Evolutionary conservation across 2,797 vertebrate genomes (phyloP).

Genomic region (Squalus acanthias): DNA sequence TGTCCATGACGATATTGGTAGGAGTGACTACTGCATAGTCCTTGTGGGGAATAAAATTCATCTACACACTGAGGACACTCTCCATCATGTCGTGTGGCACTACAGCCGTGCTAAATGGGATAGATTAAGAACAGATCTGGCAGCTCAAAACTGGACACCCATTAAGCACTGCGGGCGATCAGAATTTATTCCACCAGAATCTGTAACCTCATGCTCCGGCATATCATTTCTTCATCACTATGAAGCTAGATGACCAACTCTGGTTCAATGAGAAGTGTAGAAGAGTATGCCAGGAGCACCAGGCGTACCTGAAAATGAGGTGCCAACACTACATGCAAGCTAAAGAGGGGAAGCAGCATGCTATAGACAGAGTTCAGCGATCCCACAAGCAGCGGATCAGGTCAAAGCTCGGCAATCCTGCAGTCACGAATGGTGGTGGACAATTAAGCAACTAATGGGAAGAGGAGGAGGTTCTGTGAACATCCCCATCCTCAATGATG

Average conservation of each 20-base stretch:
- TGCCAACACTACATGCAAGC: not conserved
- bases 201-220: not conserved
- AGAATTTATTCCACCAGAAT: not conserved
- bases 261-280: not conserved
- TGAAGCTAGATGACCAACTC: not conserved
- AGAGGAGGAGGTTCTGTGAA: not conserved
- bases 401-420: too few relatives aligned
- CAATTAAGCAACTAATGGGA: not conserved
- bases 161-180: not conserved
- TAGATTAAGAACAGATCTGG: too few relatives aligned
- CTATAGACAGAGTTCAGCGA: not conserved
- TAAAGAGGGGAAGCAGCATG: not conserved
- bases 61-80: too few relatives aligned
- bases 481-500: not conserved
- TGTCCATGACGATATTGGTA: too few relatives aligned
- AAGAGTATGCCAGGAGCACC: not conserved
- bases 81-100: too few relatives aligned
- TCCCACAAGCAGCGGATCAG: not conserved
- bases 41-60: too few relatives aligned
- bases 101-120: too few relatives aligned
- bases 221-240: not conserved
- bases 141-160: too few relatives aligned
- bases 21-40: too few relatives aligned
- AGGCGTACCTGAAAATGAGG: not conserved
- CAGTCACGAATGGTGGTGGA: not conserved